phyloP scores from a whole-genome alignment of 2,797 vertebrate genomes.

The Sciurus vulgaris region DNA sequence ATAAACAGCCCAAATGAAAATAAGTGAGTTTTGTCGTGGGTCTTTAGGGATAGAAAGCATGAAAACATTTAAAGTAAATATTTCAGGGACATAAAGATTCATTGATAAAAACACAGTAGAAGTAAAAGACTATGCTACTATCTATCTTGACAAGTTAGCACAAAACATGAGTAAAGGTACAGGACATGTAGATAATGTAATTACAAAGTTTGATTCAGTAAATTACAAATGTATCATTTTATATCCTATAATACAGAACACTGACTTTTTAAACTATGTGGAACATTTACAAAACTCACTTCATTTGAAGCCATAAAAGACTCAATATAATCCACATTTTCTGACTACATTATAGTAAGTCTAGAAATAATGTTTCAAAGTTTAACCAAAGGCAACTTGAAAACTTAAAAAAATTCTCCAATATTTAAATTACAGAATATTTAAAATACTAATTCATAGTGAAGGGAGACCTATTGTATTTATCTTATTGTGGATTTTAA shows the following conservation, averaged over 20 bases:
- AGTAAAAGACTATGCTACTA: not conserved
- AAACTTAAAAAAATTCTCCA: not conserved
- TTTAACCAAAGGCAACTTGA: not conserved
- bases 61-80: not conserved
- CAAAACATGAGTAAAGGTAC: not conserved
- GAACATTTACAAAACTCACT: not conserved
- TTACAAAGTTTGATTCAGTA: not conserved
- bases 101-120: not conserved
- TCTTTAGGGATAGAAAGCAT: not conserved
- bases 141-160: not conserved
- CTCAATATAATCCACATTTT: not conserved
- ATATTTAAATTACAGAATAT: not conserved
- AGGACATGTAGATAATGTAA: not conserved
- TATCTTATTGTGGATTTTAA: not conserved
- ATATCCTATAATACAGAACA: not conserved
- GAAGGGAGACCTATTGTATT: not conserved
- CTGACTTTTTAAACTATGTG: not conserved
- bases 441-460: not conserved
- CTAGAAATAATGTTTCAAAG: not conserved
- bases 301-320: not conserved
- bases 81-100: not conserved
- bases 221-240: constrained; percentile 8
- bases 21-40: not conserved
- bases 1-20: not conserved
- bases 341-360: not conserved